Base-by-base conservation (phyloP, 2,888 invertebrate species). In the Eudasyphora cyanicolor region DNA sequence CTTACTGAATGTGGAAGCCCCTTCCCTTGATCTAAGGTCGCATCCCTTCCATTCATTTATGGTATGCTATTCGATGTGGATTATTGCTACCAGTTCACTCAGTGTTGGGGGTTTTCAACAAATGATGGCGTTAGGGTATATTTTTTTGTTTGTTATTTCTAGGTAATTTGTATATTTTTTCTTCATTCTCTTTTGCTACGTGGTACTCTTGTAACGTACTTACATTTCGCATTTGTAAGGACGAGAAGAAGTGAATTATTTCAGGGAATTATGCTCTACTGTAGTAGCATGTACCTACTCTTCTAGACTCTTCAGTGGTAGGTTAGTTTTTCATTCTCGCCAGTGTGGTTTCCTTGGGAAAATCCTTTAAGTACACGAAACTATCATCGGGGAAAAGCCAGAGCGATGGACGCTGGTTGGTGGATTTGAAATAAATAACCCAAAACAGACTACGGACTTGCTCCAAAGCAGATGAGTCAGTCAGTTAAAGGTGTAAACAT, bases 401-500 rank as follows among this genome's bases (percentile, higher is more conserved):
- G n/a, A 45, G 45, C 12, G 45, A 12, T 6, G 45, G 45, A n/a
- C 45, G n/a, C n/a, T n/a, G 32, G 32, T 32, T 32, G 32, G 32
- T 6, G 45, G 1, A 45, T 45, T 45, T 45, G n/a, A 7, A 45
- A n/a, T n/a, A 45, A 45, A 12, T 45, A 45, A 14, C 2, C 14
- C 14, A 8, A n/a, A 45, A 14, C 45, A 14, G 45, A n/a, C 45
- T 45, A 12, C 14, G n/a, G n/a, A 8, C 38, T 38, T 38, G 6
- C 38, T 24, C 57, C 14, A 14, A 19, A 57, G 57, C 24, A 14
- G 57, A 57, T 24, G 27, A 67, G n/a, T 79, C 42, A 71, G 45
- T 62, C 17, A 67, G 54, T 57, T 57, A 74, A 74, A 45, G 57
- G 69, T 69, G 57, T 75, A 69, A 60, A 45, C 29, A 79, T 64